Percentiles rank a stretch among this genome's conserved stretches.
Evolutionary conservation across 2,888 invertebrate species (phyloP).

Genomic region (Zygogramma bicolorata): DNA sequence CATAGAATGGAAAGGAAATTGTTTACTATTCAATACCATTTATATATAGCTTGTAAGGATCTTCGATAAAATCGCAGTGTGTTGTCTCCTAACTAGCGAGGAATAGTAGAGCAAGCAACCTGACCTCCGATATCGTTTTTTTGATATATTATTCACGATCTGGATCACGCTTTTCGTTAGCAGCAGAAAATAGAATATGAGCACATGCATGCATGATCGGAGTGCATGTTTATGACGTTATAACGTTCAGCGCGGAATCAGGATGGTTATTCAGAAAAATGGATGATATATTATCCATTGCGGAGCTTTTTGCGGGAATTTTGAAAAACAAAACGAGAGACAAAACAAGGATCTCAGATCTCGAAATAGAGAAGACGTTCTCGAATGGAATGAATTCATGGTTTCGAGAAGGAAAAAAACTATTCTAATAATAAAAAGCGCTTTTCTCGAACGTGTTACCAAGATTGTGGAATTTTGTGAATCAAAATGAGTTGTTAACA

Average conservation of each 20-base stretch:
- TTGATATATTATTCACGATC: constrained; percentile 31
- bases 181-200: constrained; percentile 33
- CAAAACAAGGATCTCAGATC: too few species aligned
- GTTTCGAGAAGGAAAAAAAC: too few species aligned
- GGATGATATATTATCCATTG: not conserved
- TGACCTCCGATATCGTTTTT: constrained; percentile 35
- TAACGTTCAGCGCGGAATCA: not conserved
- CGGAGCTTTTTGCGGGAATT: not conserved
- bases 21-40: constrained; percentile 41
- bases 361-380: too few species aligned
- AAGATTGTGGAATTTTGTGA: too few species aligned
- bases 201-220: constrained; percentile 19
- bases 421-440: too few species aligned
- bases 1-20: constrained; percentile 43
- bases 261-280: not conserved
- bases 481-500: too few species aligned
- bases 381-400: too few species aligned
- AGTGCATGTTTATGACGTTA: constrained; percentile 2
- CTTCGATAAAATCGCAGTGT: constrained; percentile 40
- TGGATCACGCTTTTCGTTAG: constrained; percentile 35
- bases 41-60: constrained; percentile 45
- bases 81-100: constrained; percentile 22
- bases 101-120: constrained; percentile 35
- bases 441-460: too few species aligned
- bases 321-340: not conserved